These are phyloP conservation scores for Metallyticus violacea DNA, from an alignment of 2,888 invertebrate species.

Conservation along the genomic window DNA sequence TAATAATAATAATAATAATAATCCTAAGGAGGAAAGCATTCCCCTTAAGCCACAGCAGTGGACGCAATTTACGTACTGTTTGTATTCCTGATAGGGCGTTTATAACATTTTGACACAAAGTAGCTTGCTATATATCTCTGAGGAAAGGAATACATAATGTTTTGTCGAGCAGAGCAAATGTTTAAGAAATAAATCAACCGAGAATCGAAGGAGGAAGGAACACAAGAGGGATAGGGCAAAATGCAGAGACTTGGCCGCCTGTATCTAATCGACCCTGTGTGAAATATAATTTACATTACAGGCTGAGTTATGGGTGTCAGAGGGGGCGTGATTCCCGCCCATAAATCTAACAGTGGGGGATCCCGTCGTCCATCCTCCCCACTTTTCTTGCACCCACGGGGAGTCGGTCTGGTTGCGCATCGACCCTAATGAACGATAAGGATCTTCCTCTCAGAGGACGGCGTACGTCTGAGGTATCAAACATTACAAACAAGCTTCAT, in stretches of 20 bases:
- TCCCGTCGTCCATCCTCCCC: background rate
- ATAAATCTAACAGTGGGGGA: constrained; percentile 34
- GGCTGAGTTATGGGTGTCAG: constrained; percentile 48
- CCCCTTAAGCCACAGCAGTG: no score
- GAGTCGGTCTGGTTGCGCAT: background rate
- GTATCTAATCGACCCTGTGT: constrained; percentile 17
- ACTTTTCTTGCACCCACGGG: background rate
- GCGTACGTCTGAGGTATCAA: background rate
- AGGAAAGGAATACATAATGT: background rate
- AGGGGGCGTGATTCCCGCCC: constrained; percentile 23
- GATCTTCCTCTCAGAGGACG: background rate
- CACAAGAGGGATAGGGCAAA: background rate
- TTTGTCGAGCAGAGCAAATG: background rate
- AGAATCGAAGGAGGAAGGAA: no score
- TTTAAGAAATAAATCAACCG: background rate
- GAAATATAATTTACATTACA: constrained; percentile 33
- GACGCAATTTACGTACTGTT: background rate
- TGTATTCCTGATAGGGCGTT: background rate
- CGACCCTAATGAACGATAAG: constrained; percentile 14
- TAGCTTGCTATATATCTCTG: no score
- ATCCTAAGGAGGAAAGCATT: no score
- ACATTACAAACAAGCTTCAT: background rate
- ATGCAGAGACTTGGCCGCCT: background rate
- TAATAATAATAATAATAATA: no score
- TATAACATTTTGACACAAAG: background rate